Evolutionary conservation across 2,888 invertebrate genomes (phyloP).

Genomic region (Ceraclea dissimilis): DNA sequence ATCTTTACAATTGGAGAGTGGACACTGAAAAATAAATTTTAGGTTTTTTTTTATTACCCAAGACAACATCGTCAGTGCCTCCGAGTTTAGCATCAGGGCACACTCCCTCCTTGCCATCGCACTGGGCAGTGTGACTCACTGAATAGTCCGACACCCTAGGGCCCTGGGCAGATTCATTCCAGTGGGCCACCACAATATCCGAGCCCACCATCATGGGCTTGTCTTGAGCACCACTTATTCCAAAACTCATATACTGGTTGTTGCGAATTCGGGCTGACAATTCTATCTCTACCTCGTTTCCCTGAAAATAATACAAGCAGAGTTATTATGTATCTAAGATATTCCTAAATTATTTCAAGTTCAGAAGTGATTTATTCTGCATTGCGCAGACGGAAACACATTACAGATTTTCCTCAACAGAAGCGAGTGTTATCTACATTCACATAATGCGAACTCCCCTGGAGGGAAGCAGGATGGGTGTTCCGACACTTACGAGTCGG

Average conservation of each 20-base stretch:
- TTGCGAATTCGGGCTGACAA: constrained; percentile 70
- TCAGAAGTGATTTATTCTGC: constrained; percentile 21
- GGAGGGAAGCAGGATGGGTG: too few relatives aligned
- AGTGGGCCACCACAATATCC: constrained; percentile 77
- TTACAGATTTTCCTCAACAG: too few relatives aligned
- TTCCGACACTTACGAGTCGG: too few relatives aligned
- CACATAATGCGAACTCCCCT: too few relatives aligned
- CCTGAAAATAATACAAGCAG: constrained; percentile 32
- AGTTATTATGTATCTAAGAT: too few relatives aligned
- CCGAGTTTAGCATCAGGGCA: constrained; percentile 79
- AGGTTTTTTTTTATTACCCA: constrained; percentile 40
- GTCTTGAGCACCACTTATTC: constrained; percentile 71
- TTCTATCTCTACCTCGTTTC: constrained; percentile 63
- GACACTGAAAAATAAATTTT: too few relatives aligned
- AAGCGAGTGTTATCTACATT: too few relatives aligned
- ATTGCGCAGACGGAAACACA: too few relatives aligned
- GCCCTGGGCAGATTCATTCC: constrained; percentile 35
- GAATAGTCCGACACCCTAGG: constrained; percentile 81
- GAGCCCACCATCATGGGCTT: constrained; percentile 71
- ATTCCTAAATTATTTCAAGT: background rate
- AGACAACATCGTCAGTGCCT: constrained; percentile 67
- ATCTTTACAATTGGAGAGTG: too few relatives aligned
- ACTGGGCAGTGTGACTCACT: constrained; percentile 72
- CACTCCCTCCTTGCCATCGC: constrained; percentile 75
- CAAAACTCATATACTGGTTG: constrained; percentile 85